Conservation (phyloP, 2,888 invertebrate species). For the Apomyelois bistriatella region DNA sequence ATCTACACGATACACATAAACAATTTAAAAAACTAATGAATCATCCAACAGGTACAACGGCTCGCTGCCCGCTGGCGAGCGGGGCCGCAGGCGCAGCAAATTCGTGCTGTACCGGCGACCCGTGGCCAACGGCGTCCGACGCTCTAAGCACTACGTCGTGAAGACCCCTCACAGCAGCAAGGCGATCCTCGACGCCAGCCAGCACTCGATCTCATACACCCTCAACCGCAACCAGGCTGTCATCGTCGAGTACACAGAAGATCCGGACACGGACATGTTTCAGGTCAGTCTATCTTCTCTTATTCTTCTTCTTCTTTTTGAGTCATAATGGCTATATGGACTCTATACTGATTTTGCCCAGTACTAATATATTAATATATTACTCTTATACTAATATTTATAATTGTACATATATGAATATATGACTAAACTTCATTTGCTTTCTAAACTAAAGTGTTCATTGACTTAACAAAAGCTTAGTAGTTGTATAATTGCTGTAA, state of each 20-base stretch:
- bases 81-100: slow-evolving; percentile 95
- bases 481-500: too few relatives aligned
- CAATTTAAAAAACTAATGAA: not conserved
- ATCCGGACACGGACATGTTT: slow-evolving; percentile 99
- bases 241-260: slow-evolving; percentile 98
- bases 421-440: not conserved
- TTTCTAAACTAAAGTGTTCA: too few relatives aligned
- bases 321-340: too few relatives aligned
- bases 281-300: slow-evolving; percentile 83
- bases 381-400: too few relatives aligned
- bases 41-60: slow-evolving; percentile 91
- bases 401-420: too few relatives aligned
- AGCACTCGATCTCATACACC: slow-evolving; percentile 98
- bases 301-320: not conserved
- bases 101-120: slow-evolving; percentile 93
- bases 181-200: slow-evolving; percentile 95
- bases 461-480: too few relatives aligned
- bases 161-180: slow-evolving; percentile 97
- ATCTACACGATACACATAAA: not conserved
- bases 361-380: too few relatives aligned
- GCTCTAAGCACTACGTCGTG: slow-evolving; percentile 97
- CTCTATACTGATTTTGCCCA: too few relatives aligned
- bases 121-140: slow-evolving; percentile 94
- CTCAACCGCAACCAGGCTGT: slow-evolving; percentile 97
- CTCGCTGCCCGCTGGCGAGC: slow-evolving; percentile 94